Evolutionary conservation across 2,888 invertebrate species (phyloP).

Genomic region (Caradrina kadenii): DNA sequence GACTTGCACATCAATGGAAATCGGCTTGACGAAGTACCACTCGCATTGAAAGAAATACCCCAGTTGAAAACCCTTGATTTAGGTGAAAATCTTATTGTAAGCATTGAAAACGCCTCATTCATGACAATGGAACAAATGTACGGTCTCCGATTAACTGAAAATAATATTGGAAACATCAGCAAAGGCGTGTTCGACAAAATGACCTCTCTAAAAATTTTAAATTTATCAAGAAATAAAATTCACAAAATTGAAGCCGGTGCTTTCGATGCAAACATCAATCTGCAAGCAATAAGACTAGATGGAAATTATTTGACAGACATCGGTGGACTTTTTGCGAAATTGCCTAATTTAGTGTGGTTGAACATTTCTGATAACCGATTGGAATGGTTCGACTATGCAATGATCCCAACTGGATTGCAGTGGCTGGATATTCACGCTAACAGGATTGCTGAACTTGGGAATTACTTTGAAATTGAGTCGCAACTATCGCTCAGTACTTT

Average conservation of each 20-base stretch:
- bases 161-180: slow-evolving; percentile 94
- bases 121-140: slow-evolving; percentile 95
- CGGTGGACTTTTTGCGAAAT: slow-evolving; percentile 94
- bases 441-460: slow-evolving; percentile 95
- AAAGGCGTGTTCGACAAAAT: slow-evolving; percentile 95
- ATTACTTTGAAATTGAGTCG: slow-evolving; percentile 96
- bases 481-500: slow-evolving; percentile 94
- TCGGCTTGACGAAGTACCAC: slow-evolving; percentile 93
- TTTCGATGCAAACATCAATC: slow-evolving; percentile 94
- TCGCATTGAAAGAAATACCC: slow-evolving; percentile 93
- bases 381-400: slow-evolving; percentile 95
- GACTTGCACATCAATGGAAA: slow-evolving; percentile 96
- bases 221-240: slow-evolving; percentile 95
- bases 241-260: slow-evolving; percentile 94
- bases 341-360: slow-evolving; percentile 95
- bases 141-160: slow-evolving; percentile 95
- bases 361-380: slow-evolving; percentile 96
- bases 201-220: slow-evolving; percentile 94
- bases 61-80: slow-evolving; percentile 95
- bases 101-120: slow-evolving; percentile 95
- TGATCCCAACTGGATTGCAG: slow-evolving; percentile 95
- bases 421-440: slow-evolving; percentile 96
- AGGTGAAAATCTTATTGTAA: slow-evolving; percentile 95
- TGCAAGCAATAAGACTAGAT: slow-evolving; percentile 95
- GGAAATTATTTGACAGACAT: slow-evolving; percentile 95